Base-by-base conservation (phyloP, 2,113 vertebrate species). In the Cariama cristata region DNA sequence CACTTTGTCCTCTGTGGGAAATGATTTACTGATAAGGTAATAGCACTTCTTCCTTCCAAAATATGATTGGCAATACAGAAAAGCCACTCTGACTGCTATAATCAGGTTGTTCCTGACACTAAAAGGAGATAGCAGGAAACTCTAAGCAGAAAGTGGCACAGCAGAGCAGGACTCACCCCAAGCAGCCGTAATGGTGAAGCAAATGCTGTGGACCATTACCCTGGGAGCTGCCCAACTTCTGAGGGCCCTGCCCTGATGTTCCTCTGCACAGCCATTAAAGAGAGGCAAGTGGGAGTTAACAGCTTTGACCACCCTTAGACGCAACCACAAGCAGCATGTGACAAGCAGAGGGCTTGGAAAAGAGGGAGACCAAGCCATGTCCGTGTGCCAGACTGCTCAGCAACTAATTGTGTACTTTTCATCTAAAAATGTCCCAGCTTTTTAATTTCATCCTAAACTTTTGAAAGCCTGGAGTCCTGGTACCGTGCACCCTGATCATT, bases 161-260 rank as follows among this genome's bases (percentile, higher is more conserved):
- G 81, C 32, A 32, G 21, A 42, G 38, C 8, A 69, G 58, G 8
- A 22, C 4, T 8, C 50, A 80, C 4, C 20, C 20, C 59, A 66
- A 60, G 79, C 32, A 47, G 23, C 3, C 1, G 0, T 22, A 55
- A 71, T 1, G 14, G 14, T 1, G 3, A 81, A 79, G 44, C 0
- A 0, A 85, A 42, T 12, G 19, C 45, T 52, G 26, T 14, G 33
- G 82, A 26, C 49, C 68, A 50, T 71, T 79, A 45, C 14, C 28
- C 73, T n/a, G 56, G 60, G 14, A 92, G 50, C 35, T 47, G 59
- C 68, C 28, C 71, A 76, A 14, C 1, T 55, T 40, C 42, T 59
- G 56, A 62, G 14, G 18, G 19, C 35, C 44, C 38, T 91, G 49
- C 53, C 66, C 53, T 11, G 8, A 3, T n/a, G 35, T 47, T 75